Base-by-base conservation (phyloP, 2,888 invertebrate genomes). In the Rutpela maculata region DNA sequence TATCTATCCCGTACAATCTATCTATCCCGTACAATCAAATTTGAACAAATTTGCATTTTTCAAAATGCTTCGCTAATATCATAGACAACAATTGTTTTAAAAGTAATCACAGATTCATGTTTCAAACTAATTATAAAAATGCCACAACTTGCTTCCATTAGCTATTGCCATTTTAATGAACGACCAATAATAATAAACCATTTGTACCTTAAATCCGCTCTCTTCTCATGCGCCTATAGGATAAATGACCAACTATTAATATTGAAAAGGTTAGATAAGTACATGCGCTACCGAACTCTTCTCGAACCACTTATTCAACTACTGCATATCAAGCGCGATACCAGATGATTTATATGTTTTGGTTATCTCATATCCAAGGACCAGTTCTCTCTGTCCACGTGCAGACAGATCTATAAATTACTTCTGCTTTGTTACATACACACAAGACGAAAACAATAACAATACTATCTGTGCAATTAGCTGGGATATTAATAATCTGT, bases 171-270 rank as follows among this genome's bases (percentile, higher is more conserved):
- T 35, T 9, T 5, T 35, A 35, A 6, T 35, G 31, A 35, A 35
- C 31, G 31, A 35, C 2, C 31, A 35, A 35, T 35, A 35, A 35
- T 6, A 35, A 3, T 6, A 35, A 35, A 35, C 6, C 4, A 9
- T 35, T 43, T 43, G 7, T 43, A 50, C 50, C 7, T 50, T 1
- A 50, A 50, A n/a, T n/a, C 50, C n/a, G 50, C 7, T 50, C 50
- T 50, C 50, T 15, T 50, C 31, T 35, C 31, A n/a, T n/a, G 50
- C n/a, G 50, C n/a, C n/a, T 50, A 50, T 50, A 35, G 60, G 72
- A 77, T 74, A 77, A 77, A 77, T 77, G 77, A 65, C 74, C 60
- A 43, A 65, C 74, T 65, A 77, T 77, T 77, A 77, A 74, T 74
- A 77, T 77, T 66, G 74, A 66, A 73, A 70, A 65, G 66, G 74